phyloP scores from a whole-genome alignment of 2,888 invertebrate genomes.

The Corythucha ciliata region DNA sequence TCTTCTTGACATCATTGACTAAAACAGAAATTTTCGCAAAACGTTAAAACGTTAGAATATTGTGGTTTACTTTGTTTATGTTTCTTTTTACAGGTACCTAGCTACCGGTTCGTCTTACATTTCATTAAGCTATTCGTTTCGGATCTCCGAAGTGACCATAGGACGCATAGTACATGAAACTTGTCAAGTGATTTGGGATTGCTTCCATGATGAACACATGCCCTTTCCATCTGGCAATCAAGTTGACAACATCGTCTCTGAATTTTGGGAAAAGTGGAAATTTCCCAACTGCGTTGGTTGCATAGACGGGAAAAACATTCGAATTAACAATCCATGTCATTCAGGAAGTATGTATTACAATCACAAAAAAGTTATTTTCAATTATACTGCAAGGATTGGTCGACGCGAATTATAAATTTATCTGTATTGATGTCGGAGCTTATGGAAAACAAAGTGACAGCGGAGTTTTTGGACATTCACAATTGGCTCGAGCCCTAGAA shows the following conservation, averaged over 20 bases:
- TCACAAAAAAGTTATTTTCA: neutral
- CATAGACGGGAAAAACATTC: conserved; percentile 10
- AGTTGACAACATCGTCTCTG: conserved; percentile 1
- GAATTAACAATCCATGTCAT: conserved; percentile 7
- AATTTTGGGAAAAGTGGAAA: conserved; percentile 14
- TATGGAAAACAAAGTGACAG: conserved; percentile 13
- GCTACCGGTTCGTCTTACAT: conserved; percentile 19
- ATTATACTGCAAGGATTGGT: conserved; percentile 34
- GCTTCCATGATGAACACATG: conserved; percentile 8
- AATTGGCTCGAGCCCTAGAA: conserved; percentile 28
- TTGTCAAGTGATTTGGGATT: conserved; percentile 19
- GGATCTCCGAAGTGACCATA: conserved; percentile 16
- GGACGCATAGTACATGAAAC: conserved; percentile 20
- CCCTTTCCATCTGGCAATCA: conserved; percentile 6
- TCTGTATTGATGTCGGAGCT: conserved; percentile 13
- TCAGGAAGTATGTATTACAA: conserved; percentile 11
- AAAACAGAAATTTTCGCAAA: conserved; percentile 1
- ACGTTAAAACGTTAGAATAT: neutral
- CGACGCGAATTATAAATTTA: conserved; percentile 17
- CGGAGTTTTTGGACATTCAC: conserved; percentile 28
- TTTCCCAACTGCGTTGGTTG: conserved; percentile 11
- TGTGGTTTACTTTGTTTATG: neutral
- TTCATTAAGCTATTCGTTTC: conserved; percentile 19
- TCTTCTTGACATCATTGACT: conserved; percentile 15
- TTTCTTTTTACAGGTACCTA: conserved; percentile 15